Percentiles rank a stretch among this genome's conserved stretches.
Conservation (phyloP, 2,888 invertebrate genomes). For the Thalpophila matura region DNA sequence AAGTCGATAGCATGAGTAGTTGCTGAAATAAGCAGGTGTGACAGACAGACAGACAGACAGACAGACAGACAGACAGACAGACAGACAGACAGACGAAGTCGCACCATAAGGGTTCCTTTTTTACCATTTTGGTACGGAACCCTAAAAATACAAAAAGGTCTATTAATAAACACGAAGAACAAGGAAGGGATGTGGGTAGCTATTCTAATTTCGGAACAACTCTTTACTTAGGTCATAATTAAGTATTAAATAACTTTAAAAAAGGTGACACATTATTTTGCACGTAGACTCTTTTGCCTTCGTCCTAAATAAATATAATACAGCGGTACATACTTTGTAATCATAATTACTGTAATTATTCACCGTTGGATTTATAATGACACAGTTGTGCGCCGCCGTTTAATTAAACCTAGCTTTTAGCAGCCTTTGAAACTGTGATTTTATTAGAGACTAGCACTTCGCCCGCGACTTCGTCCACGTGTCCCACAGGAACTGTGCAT, state of each 20-base stretch:
- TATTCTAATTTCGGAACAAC: slow-evolving; percentile 14
- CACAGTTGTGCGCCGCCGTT: slow-evolving; percentile 27
- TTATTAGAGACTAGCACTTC: slow-evolving; percentile 28
- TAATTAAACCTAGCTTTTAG: slow-evolving; percentile 44
- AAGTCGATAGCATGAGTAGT: no score
- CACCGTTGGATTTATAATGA: slow-evolving; percentile 57
- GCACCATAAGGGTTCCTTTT: no score
- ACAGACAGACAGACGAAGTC: no score
- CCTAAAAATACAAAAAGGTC: slow-evolving; percentile 23
- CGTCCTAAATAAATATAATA: slow-evolving; percentile 49
- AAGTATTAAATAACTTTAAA: slow-evolving; percentile 29
- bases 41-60: no score
- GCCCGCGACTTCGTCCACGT: no score
- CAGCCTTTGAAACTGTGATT: slow-evolving; percentile 26
- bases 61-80: no score
- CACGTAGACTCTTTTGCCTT: slow-evolving; percentile 34
- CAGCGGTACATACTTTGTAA: slow-evolving; percentile 43
- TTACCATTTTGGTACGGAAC: no score
- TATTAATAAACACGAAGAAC: slow-evolving; percentile 9
- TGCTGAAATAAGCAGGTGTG: no score
- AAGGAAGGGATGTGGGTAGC: not conserved
- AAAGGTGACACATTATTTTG: slow-evolving; percentile 21
- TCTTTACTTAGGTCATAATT: slow-evolving; percentile 23
- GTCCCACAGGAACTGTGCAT: no score
- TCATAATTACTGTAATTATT: slow-evolving; percentile 55